Percentiles rank a stretch among this genome's conserved stretches.
Evolutionary conservation across 2,113 vertebrate genomes (phyloP).

Genomic region (Psephotus haematonotus): DNA sequence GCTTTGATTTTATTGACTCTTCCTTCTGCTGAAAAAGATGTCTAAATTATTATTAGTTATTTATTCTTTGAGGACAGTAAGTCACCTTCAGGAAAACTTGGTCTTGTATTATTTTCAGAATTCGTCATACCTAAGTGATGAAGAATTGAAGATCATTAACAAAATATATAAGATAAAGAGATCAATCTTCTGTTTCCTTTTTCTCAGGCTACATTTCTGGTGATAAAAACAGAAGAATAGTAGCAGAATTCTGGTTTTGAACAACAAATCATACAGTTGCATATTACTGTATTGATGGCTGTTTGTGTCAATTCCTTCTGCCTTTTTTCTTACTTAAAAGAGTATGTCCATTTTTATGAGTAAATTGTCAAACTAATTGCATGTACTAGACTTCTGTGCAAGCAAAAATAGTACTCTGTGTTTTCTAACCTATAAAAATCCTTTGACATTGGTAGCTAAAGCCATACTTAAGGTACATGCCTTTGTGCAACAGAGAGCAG

Average conservation of each 20-base stretch:
- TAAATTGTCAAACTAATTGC: background rate
- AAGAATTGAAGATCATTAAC: background rate
- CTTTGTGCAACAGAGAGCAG: background rate
- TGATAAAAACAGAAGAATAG: background rate
- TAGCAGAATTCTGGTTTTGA: background rate
- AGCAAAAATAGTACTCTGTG: background rate
- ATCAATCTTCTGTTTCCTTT: background rate
- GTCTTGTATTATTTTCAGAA: background rate
- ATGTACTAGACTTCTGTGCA: background rate
- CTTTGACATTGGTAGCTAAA: background rate
- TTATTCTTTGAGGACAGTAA: background rate
- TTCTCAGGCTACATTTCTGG: background rate
- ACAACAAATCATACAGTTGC: background rate
- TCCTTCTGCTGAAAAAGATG: background rate
- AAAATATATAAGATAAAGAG: background rate
- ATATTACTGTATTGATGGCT: background rate
- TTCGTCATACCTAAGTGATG: background rate
- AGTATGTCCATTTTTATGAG: background rate
- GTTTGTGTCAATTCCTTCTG: background rate
- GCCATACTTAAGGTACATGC: background rate
- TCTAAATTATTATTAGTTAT: background rate
- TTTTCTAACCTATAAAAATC: background rate
- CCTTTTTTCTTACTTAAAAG: background rate
- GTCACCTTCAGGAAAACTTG: background rate
- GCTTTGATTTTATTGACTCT: background rate